Conservation (phyloP, 2,113 vertebrate genomes). For the Alligator sinensis region DNA sequence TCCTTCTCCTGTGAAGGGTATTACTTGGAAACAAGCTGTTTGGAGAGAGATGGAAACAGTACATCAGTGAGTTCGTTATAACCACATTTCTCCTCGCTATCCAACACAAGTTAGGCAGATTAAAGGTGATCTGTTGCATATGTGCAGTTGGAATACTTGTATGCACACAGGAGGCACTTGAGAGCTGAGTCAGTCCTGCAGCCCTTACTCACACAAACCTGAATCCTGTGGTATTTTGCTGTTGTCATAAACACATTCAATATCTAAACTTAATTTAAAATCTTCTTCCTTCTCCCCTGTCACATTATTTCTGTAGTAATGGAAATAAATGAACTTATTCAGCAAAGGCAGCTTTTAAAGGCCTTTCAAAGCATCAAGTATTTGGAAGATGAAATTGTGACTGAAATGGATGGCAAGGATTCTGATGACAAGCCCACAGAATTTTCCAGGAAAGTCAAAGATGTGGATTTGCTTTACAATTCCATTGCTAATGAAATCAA, state of each 20-base stretch:
- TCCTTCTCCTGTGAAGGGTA: not conserved
- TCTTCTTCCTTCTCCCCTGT: not conserved
- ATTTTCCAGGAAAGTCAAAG: conserved; percentile 69
- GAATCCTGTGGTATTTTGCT: not conserved
- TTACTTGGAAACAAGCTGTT: not conserved
- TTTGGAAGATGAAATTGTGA: conserved; percentile 69
- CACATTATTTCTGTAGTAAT: conserved; percentile 47
- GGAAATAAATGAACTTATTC: conserved; percentile 81
- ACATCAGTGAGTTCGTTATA: not conserved
- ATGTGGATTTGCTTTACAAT: conserved; percentile 80
- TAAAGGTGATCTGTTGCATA: not conserved
- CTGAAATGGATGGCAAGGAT: conserved; percentile 45
- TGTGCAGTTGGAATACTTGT: not conserved
- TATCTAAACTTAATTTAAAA: not conserved
- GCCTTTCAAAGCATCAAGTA: conserved; percentile 73
- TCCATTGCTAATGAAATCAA: conserved; percentile 45
- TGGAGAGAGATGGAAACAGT: not conserved
- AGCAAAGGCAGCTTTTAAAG: conserved; percentile 72
- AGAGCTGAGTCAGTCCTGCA: not conserved
- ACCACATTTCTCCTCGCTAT: not conserved
- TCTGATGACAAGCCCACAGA: conserved; percentile 65
- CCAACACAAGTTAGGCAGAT: not conserved
- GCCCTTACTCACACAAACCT: not conserved
- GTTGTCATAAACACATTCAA: not conserved
- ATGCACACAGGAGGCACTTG: not conserved